phyloP scores from a whole-genome alignment of 2,113 vertebrate species.

The Nothoprocta pentlandii region DNA sequence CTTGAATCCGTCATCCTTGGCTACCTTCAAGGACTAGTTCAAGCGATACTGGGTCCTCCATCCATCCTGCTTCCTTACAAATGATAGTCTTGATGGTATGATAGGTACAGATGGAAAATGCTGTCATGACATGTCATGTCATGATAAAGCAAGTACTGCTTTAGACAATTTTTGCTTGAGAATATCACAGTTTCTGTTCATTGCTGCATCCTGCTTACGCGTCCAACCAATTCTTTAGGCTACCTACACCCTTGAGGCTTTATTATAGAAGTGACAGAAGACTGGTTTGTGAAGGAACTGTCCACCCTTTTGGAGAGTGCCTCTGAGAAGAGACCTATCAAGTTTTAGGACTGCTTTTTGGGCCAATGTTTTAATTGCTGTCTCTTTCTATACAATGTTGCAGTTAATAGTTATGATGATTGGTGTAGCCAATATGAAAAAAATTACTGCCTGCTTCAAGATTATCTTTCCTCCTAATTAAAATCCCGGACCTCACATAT shows the following conservation, averaged over 20 bases:
- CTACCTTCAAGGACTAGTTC: neutral
- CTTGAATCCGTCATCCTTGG: neutral
- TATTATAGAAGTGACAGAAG: neutral
- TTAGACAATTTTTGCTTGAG: neutral
- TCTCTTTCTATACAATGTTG: constrained; percentile 52
- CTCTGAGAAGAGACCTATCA: neutral
- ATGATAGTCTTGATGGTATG: neutral
- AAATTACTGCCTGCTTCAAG: constrained; percentile 77
- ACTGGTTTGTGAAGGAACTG: neutral
- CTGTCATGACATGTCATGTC: neutral
- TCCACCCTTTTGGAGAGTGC: neutral
- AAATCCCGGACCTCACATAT: constrained; percentile 76
- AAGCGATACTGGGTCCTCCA: neutral
- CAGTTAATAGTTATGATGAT: constrained; percentile 67
- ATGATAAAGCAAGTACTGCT: constrained; percentile 3
- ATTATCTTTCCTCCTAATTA: constrained; percentile 81
- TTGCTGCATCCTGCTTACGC: neutral
- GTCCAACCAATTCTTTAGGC: neutral
- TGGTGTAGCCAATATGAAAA: constrained; percentile 74
- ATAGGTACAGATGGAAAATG: too few relatives aligned
- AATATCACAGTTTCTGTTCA: neutral
- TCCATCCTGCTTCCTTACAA: neutral
- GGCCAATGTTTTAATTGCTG: constrained; percentile 57
- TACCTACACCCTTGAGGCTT: constrained; percentile 22
- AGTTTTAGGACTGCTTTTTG: constrained; percentile 35